These are phyloP conservation scores for Trachymyrmex cornetzi DNA, from an alignment of 1,140 invertebrate genomes.

Conservation along the genomic window DNA sequence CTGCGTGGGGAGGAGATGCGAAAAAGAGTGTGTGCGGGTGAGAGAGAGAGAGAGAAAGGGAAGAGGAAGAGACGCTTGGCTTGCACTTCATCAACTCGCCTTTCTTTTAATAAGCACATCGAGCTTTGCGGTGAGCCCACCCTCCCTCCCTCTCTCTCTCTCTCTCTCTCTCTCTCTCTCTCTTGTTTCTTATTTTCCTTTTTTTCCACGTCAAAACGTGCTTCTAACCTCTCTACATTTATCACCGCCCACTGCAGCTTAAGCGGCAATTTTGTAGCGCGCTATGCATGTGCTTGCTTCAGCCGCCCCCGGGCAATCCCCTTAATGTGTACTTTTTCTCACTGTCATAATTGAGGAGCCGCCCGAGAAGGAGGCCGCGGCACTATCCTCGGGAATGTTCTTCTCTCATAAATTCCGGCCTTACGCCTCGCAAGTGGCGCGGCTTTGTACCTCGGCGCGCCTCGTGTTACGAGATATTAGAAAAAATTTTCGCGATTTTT, in stretches of 20 bases:
- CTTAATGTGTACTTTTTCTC: constrained; percentile 77
- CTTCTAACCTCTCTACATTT: constrained; percentile 71
- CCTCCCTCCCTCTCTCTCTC: too few relatives aligned
- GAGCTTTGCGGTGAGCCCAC: constrained; percentile 32
- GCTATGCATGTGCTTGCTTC: constrained; percentile 70
- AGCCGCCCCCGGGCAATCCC: constrained; percentile 66
- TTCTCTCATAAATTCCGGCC: constrained; percentile 65
- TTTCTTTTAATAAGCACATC: constrained; percentile 65
- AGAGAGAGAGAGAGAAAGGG: neutral
- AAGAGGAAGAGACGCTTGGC: constrained; percentile 5
- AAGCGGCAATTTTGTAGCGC: constrained; percentile 72
- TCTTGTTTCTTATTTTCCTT: neutral
- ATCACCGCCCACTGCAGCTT: constrained; percentile 71
- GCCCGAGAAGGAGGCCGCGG: constrained; percentile 39
- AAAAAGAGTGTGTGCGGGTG: too few relatives aligned
- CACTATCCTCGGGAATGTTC: constrained; percentile 58
- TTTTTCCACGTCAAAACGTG: constrained; percentile 41
- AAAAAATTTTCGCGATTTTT: constrained; percentile 64
- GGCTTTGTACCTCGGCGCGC: constrained; percentile 38
- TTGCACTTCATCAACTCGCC: constrained; percentile 49
- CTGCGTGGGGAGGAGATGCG: neutral
- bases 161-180: neutral
- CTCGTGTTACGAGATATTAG: constrained; percentile 59
- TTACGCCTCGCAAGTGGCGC: constrained; percentile 52
- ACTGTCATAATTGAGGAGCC: constrained; percentile 75